Percentiles rank a stretch among this genome's conserved stretches.
Evolutionary conservation across 1,140 invertebrate species (phyloP).

Genomic region (Mercenaria mercenaria): DNA sequence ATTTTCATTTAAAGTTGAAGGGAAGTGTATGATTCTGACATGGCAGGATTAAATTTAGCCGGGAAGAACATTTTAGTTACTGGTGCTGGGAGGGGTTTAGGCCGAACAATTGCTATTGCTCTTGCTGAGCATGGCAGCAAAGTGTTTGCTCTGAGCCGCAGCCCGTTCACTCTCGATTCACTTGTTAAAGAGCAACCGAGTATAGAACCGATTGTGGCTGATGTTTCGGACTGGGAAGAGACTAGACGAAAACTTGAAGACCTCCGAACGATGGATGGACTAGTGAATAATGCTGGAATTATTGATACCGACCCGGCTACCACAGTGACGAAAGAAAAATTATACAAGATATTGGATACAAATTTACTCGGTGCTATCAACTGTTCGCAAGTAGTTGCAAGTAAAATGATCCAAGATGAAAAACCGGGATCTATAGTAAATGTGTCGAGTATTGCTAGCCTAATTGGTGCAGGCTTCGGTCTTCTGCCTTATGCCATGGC

Average conservation of each 20-base stretch:
- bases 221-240: conserved; percentile 92
- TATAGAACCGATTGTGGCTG: conserved; percentile 88
- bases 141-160: too few species aligned
- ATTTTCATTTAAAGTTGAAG: too few species aligned
- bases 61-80: too few species aligned
- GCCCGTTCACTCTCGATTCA: neutral
- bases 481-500: conserved; percentile 91
- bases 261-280: conserved; percentile 89
- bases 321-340: conserved; percentile 88
- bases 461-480: conserved; percentile 89
- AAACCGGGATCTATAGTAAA: conserved; percentile 94
- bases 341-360: conserved; percentile 90
- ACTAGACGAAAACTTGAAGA: conserved; percentile 88
- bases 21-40: too few species aligned
- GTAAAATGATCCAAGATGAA: conserved; percentile 90
- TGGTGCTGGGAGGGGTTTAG: too few species aligned
- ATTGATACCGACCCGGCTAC: conserved; percentile 88
- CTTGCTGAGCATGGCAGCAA: too few species aligned
- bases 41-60: neutral
- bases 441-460: conserved; percentile 91
- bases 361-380: conserved; percentile 95
- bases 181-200: conserved; percentile 85
- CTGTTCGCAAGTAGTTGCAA: conserved; percentile 89
- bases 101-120: too few species aligned
- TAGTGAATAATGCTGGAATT: conserved; percentile 94